These are phyloP conservation scores for Oreochromis aureus DNA, from an alignment of 2,113 vertebrate species.

Conservation along the genomic window DNA sequence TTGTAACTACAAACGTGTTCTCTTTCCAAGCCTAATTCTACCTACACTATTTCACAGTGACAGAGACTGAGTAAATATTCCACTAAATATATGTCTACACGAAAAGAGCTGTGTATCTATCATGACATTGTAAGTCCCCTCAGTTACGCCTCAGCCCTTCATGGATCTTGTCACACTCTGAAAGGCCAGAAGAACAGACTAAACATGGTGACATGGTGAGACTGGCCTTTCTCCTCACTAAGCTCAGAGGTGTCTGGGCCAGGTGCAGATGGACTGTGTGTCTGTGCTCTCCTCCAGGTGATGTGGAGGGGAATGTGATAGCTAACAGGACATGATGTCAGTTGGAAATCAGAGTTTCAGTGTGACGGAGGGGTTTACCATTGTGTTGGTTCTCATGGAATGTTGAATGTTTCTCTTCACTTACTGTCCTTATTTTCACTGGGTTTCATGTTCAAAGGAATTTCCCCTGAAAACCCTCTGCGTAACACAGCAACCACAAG, in stretches of 20 bases:
- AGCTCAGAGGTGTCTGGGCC: conserved; percentile 59
- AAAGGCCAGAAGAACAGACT: conserved; percentile 66
- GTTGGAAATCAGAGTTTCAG: background rate
- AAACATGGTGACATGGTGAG: conserved; percentile 68
- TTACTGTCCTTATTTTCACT: conserved; percentile 26
- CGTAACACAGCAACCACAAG: conserved; percentile 22
- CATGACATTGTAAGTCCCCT: conserved; percentile 46
- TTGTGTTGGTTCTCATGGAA: conserved; percentile 26
- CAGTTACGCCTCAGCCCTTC: conserved; percentile 35
- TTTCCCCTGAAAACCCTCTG: conserved; percentile 51
- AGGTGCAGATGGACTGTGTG: conserved; percentile 36
- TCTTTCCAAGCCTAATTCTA: conserved; percentile 1
- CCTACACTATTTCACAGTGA: conserved; percentile 40
- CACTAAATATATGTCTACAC: conserved; percentile 27
- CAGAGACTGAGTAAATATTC: conserved; percentile 52
- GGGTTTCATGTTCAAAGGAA: conserved; percentile 56
- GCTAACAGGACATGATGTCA: conserved; percentile 44
- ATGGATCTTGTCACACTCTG: conserved; percentile 69
- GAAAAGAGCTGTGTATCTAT: conserved; percentile 45
- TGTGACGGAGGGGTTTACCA: conserved; percentile 11
- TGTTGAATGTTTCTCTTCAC: conserved; percentile 47
- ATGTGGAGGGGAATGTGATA: conserved; percentile 12
- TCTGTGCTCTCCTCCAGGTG: conserved; percentile 22
- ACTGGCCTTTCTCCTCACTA: conserved; percentile 63
- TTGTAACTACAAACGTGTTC: background rate